These are phyloP conservation scores for Cephalophus harveyi DNA, from an alignment of 2,113 vertebrate species.

Conservation along the genomic window DNA sequence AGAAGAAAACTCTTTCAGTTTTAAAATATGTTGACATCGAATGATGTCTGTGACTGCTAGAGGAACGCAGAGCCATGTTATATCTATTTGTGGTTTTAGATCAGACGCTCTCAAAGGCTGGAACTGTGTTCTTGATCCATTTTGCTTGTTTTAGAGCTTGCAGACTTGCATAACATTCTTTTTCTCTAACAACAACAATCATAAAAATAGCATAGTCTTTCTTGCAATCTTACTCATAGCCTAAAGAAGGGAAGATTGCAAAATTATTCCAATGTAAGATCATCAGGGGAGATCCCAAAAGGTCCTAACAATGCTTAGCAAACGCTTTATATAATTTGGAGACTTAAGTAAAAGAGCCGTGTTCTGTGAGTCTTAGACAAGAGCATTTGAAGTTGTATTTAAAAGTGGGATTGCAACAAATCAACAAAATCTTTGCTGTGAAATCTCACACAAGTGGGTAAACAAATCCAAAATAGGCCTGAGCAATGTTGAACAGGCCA, in stretches of 20 bases:
- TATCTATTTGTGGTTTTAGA: neutral
- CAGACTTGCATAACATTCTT: constrained; percentile 27
- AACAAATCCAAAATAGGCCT: neutral
- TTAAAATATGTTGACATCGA: neutral
- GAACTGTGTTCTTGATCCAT: neutral
- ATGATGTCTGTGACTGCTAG: neutral
- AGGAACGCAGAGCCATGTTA: neutral
- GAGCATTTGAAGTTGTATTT: neutral
- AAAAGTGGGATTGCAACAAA: neutral
- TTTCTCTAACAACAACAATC: constrained; percentile 41
- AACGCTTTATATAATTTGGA: neutral
- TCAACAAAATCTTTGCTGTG: neutral
- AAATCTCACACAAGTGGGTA: neutral
- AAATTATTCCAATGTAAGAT: neutral
- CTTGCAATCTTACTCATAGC: constrained; percentile 30
- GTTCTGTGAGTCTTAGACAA: neutral
- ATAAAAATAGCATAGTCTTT: constrained; percentile 55
- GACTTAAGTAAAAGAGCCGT: neutral
- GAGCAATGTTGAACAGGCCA: neutral
- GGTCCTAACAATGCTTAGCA: neutral
- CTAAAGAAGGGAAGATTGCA: constrained; percentile 7
- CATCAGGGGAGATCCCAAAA: neutral
- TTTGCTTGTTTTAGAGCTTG: constrained; percentile 37
- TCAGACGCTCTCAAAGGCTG: neutral
- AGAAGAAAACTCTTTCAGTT: neutral